Evolutionary conservation across 2,888 invertebrate species (phyloP), one percentile per base, ranked within the genome.

Genomic region (Epinotia demarniana): DNA sequence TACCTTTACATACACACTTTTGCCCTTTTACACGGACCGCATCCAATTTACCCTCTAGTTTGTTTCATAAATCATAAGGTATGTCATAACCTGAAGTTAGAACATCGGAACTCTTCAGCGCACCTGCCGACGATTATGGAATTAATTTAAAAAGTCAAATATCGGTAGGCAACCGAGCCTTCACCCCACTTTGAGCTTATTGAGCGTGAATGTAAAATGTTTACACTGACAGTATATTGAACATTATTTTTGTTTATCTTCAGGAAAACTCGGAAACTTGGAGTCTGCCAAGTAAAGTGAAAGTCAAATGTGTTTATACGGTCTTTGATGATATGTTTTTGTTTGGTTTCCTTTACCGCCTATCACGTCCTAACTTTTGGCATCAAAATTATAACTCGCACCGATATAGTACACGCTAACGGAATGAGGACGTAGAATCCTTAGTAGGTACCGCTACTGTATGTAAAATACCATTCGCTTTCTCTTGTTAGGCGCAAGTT

Each of bases 51-150:
- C 58, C 49, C 75, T 64, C 62, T 75, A 69, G 70, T 76, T 69
- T 75, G 63, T 64, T 78, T 78, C 82, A 83, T 85, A 85, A 84
- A 85, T 85, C 84, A 84, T 77, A 78, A 71, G 79, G 79, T 76
- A 78, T 79, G 84, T 83, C 82, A 82, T 81, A 81, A 81, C 82
- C 64, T 62, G 70, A 74, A 85, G 80, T 83, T 81, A 57, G 79
- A 80, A 80, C 82, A 81, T 80, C 79, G 77, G 75, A 68, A 83
- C 83, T 80, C 81, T 84, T 82, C 73, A 71, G 55, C 75, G 75
- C 85, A 86, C 85, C 85, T 86, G 85, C 79, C 73, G 80, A 81
- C n/a, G 80, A 66, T 81, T 81, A 80, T 80, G 80, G 83, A 82
- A 83, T 85, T 85, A 85, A 85, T 84, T 83, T 80, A 78, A 73